A percentile compares a stretch with the other conserved stretches of the same genome.
Evolutionary conservation across 64 coral and sea anemone genomes (phyloP).

Genomic region (Dendronephthya gigantea): DNA sequence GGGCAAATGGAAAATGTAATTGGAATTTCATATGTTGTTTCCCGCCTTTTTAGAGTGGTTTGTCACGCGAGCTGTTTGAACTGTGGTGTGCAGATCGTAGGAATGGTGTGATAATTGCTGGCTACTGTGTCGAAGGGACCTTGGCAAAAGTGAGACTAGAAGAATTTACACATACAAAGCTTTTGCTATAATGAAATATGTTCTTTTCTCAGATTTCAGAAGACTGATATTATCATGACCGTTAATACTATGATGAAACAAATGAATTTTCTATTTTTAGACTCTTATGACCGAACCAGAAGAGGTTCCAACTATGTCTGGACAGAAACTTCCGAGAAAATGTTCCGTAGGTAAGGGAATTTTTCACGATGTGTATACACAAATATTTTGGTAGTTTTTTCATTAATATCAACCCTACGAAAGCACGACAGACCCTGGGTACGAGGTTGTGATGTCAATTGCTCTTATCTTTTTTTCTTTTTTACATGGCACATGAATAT

Average conservation of each 20-base stretch:
- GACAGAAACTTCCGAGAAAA: conserved; percentile 80
- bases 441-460: too few relatives aligned
- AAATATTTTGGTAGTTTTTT: too few relatives aligned
- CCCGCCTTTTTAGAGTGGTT: conserved; percentile 48
- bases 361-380: too few relatives aligned
- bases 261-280: not conserved
- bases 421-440: too few relatives aligned
- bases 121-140: conserved; percentile 96
- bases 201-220: too few relatives aligned
- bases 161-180: too few relatives aligned
- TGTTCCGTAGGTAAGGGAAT: conserved; percentile 68
- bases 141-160: conserved; percentile 54
- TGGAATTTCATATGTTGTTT: not conserved
- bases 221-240: too few relatives aligned
- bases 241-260: not conserved
- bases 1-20: not conserved
- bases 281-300: conserved; percentile 96
- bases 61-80: conserved; percentile 97
- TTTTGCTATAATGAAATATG: too few relatives aligned
- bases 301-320: conserved; percentile 82
- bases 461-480: too few relatives aligned
- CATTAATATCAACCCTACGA: too few relatives aligned
- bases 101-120: conserved; percentile 96
- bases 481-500: too few relatives aligned
- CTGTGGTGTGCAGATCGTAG: conserved; percentile 94